phyloP scores from a whole-genome alignment of 2,888 invertebrate species.

The Blomia tropicalis region DNA sequence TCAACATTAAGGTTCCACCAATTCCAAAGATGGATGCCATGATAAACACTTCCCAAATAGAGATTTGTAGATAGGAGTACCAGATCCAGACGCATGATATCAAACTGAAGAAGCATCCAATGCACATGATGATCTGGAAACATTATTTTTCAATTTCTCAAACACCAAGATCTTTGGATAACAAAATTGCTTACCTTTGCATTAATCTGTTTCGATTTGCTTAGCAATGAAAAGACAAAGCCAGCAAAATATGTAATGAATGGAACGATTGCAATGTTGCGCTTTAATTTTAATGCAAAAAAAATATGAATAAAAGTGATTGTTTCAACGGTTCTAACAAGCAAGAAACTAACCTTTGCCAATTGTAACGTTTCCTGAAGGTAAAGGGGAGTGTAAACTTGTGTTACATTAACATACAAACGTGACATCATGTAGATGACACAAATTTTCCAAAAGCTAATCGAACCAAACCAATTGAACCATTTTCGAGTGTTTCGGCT shows the following conservation, averaged over 20 bases:
- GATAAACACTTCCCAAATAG: conserved; percentile 46
- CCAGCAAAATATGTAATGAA: conserved; percentile 23
- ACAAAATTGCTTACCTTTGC: neutral
- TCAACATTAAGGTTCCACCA: conserved; percentile 67
- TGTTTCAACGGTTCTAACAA: too few species aligned
- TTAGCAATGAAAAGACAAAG: neutral
- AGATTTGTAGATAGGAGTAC: conserved; percentile 32
- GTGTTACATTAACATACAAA: conserved; percentile 64
- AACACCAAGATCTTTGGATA: neutral
- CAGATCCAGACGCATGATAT: conserved; percentile 54
- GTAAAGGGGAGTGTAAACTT: conserved; percentile 75
- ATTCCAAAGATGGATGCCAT: conserved; percentile 59
- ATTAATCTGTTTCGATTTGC: neutral
- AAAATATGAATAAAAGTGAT: neutral
- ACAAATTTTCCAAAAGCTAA: conserved; percentile 46
- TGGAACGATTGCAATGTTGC: conserved; percentile 24
- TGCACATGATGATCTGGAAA: conserved; percentile 45
- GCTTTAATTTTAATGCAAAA: neutral
- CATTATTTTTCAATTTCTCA: neutral
- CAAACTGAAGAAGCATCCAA: conserved; percentile 50
- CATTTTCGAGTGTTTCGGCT: conserved; percentile 6
- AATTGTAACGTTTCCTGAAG: conserved; percentile 46
- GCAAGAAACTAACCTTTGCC: conserved; percentile 42
- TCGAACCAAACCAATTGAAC: conserved; percentile 14
- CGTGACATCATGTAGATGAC: conserved; percentile 67